Conservation (phyloP, 2,797 vertebrate species). For the Sylvia borin region DNA sequence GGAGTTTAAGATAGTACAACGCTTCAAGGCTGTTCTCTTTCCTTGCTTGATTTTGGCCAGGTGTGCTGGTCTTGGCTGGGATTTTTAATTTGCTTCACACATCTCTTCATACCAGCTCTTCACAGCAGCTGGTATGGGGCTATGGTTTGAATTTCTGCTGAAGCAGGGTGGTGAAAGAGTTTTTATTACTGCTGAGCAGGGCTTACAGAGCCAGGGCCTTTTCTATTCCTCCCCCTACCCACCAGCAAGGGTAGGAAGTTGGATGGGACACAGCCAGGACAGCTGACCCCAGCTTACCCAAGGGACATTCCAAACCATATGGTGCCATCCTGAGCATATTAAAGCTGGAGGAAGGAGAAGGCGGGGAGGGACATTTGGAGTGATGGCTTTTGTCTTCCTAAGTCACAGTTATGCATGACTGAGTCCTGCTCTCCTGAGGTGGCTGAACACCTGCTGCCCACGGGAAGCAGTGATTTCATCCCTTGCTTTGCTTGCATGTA, state of each 20-base stretch:
- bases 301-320: background rate
- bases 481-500: background rate
- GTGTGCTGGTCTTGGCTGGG: background rate
- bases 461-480: background rate
- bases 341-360: background rate
- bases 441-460: background rate
- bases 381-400: background rate
- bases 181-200: background rate
- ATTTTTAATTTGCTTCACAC: background rate
- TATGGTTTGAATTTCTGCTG: background rate
- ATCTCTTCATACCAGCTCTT: background rate
- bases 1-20: background rate
- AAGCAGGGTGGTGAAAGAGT: background rate
- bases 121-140: background rate
- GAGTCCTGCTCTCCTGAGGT: background rate
- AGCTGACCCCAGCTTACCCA: background rate
- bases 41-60: background rate
- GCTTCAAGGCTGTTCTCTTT: background rate
- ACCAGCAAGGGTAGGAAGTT: accelerated
- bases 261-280: background rate
- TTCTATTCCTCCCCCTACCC: background rate
- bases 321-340: background rate
- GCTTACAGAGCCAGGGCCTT: background rate
- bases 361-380: background rate
- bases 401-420: accelerated